Evolutionary conservation across 2,888 invertebrate species (phyloP).

Genomic region (Argyresthia albistria): DNA sequence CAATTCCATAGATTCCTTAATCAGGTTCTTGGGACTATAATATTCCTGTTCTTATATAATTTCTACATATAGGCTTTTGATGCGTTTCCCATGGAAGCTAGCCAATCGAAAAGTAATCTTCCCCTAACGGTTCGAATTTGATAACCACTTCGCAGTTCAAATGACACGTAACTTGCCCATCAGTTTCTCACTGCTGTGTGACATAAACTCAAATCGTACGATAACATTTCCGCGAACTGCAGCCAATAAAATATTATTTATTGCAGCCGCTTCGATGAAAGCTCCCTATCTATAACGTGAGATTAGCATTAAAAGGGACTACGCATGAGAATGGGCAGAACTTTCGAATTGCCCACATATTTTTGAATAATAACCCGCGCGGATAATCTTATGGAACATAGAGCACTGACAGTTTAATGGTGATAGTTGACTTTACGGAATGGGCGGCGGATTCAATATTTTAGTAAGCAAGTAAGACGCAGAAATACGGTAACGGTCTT

Average conservation of each 20-base stretch:
- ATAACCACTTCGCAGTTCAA: background rate
- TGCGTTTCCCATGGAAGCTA: too few relatives aligned
- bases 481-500: background rate
- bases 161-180: background rate
- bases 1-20: too few relatives aligned
- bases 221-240: constrained; percentile 3
- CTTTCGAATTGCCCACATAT: constrained; percentile 16
- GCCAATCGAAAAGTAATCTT: background rate
- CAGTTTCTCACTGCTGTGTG: background rate
- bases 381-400: constrained; percentile 20
- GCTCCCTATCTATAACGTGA: constrained; percentile 38
- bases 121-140: background rate
- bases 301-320: constrained; percentile 48
- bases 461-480: background rate
- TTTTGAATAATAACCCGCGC: constrained; percentile 20
- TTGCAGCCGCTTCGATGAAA: constrained; percentile 26
- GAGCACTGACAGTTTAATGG: constrained; percentile 19
- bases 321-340: constrained; percentile 8
- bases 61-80: too few relatives aligned
- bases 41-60: too few relatives aligned
- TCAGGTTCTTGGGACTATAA: too few relatives aligned
- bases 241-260: constrained; percentile 20
- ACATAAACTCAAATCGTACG: constrained; percentile 5
- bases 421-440: constrained; percentile 7
- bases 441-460: background rate